Base-by-base conservation (phyloP, 2,888 invertebrate genomes). In the Drosophila diplacantha region DNA sequence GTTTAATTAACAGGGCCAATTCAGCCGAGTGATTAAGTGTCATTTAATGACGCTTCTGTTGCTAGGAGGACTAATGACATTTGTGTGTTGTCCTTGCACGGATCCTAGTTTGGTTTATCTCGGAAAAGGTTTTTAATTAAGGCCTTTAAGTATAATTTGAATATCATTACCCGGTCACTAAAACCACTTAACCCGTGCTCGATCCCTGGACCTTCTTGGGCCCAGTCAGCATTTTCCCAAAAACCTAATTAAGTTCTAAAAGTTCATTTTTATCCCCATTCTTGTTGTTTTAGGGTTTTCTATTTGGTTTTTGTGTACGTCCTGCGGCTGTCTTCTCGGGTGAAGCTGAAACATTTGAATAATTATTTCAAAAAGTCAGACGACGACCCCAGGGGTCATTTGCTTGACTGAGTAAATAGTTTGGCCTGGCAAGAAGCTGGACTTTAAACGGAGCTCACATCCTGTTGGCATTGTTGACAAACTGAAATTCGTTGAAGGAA, bases 1-100 rank as follows among this genome's bases (percentile, higher is more conserved):
- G 71, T 46, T 70, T 70, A 63, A 69, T 69, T 70, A 64, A 64
- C 43, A 41, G 63, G 18, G 65, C 37, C 67, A 68, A 60, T 62
- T 53, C 57, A 50, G 64, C 16, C 61, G 56, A 53, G 62, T 71
- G 79, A 77, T 83, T 81, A 73, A 77, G 60, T 71, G 61, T 14
- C 63, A 46, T 75, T 75, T 67, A 82, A 82, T 77, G 75, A 70
- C 39, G 59, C 44, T 58, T 50, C 62, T 54, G 34, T 20, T 29
- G 18, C 44, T 20, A 0, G 44, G 3, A 34, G 34, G 12, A n/a
- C 47, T 14, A 41, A 35, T 47, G 69, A 37, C 18, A 35, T 67
- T n/a, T n/a, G 31, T 50, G 20, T 5, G 31, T 14, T 18, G 26
- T 31, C 22, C 50, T 63, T 59, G 59, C 34, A 38, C 14, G 14